Base-by-base conservation (phyloP, 2,113 vertebrate genomes). In the Hippocampus guttulatus region DNA sequence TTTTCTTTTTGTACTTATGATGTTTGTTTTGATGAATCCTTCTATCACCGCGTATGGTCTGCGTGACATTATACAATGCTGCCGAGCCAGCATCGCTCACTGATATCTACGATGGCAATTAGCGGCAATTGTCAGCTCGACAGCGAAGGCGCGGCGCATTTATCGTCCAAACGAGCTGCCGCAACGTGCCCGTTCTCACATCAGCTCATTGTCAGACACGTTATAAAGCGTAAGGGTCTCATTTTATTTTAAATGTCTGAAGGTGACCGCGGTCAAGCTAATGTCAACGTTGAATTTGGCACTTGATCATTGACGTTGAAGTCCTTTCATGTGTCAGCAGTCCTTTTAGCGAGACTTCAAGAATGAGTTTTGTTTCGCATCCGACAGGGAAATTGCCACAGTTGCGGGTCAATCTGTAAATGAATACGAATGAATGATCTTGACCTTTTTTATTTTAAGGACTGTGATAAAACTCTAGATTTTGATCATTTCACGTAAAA, bases 81-180 rank as follows among this genome's bases (percentile, higher is more conserved):
- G 62, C 33, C 33, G 38, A 40, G 38, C 38, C 38, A 41, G 21
- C 62, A 64, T 64, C 38, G 4, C 38, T 41, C 62, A 41, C 62
- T n/a, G 38, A 64, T 64, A 41, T 41, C 62, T 64, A 41, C 38
- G 18, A 40, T 64, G 62, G 20, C 62, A 41, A 64, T 64, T 64
- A 64, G 62, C 14, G 38, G 18, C 62, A 41, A 64, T 64, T 43
- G 62, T 41, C 62, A 41, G 20, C 33, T 41, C 38, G 9, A 11
- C 62, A 20, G 62, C 21, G 38, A 30, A 41, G 58, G 15, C 16
- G 18, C 58, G 58, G 6, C 27, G 33, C 58, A 61, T 61, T 61
- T 61, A 16, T 61, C 27, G 58, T 30, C 15, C 58, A 33, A 61
- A 64, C 62, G 25, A 41, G 62, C 62, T 12, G 62, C 20, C 12